These are phyloP conservation scores for Neoarius graeffei DNA, from an alignment of 2,113 vertebrate species.

Conservation along the genomic window DNA sequence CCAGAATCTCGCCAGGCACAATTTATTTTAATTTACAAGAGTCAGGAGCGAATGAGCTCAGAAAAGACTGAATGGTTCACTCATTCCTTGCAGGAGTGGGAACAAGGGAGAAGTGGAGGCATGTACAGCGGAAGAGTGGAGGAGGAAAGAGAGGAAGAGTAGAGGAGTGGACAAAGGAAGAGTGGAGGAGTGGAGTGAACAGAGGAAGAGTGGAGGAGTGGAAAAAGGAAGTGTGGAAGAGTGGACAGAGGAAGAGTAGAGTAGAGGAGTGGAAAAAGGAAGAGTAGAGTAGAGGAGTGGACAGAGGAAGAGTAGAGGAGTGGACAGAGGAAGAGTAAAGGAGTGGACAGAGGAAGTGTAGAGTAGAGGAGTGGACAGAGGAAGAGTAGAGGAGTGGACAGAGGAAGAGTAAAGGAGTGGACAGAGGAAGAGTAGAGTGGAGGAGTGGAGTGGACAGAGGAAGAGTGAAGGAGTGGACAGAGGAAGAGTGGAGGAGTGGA, in stretches of 20 bases:
- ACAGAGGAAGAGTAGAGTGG: too few relatives aligned
- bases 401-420: too few relatives aligned
- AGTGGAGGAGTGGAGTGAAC: neutral
- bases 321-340: neutral
- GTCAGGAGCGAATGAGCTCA: neutral
- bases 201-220: neutral
- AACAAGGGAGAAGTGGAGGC: neutral
- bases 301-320: neutral
- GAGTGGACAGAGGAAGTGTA: neutral
- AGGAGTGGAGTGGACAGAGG: too few relatives aligned
- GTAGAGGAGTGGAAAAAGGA: neutral
- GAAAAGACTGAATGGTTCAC: neutral
- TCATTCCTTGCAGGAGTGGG: neutral
- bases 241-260: neutral
- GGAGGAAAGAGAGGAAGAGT: neutral
- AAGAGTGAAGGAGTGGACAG: too few relatives aligned
- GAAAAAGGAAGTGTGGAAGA: neutral
- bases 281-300: neutral
- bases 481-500: too few relatives aligned
- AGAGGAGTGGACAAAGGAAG: neutral
- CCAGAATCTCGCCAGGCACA: neutral
- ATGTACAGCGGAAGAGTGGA: neutral
- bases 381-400: too few relatives aligned
- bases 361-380: too few relatives aligned
- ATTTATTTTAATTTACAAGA: conserved; percentile 19